phyloP scores from a whole-genome alignment of 1,140 invertebrate genomes.

The Macrotrachela quadricornifera region DNA sequence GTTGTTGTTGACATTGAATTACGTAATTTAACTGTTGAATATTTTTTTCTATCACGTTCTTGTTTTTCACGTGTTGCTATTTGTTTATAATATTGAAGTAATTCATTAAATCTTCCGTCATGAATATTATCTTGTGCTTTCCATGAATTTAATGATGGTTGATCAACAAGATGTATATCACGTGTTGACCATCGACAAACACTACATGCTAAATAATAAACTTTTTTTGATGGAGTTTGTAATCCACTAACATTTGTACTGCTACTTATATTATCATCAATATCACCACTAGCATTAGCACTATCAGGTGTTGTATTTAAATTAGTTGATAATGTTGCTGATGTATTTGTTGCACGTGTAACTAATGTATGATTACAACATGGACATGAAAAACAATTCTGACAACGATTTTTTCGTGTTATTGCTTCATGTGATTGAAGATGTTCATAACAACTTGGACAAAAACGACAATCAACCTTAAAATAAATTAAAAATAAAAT shows the following conservation, averaged over 20 bases:
- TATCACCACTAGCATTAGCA: neutral
- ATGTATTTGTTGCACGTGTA: conserved; percentile 39
- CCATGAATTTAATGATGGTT: conserved; percentile 48
- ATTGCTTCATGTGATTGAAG: conserved; percentile 77
- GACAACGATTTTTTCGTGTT: conserved; percentile 73
- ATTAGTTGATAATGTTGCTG: conserved; percentile 20
- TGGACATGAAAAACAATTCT: conserved; percentile 80
- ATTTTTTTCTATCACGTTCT: conserved; percentile 51
- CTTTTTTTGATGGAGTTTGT: conserved; percentile 46
- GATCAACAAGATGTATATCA: conserved; percentile 76
- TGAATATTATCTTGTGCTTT: conserved; percentile 59
- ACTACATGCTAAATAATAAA: conserved; percentile 79
- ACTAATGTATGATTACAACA: conserved; percentile 74
- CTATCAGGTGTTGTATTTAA: neutral
- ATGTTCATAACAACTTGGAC: conserved; percentile 82
- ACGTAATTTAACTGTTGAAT: conserved; percentile 11
- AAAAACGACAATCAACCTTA: conserved; percentile 11
- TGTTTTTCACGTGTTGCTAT: conserved; percentile 62
- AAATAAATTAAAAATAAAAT: neutral
- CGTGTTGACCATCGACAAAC: conserved; percentile 82
- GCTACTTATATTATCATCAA: neutral
- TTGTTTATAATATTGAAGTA: conserved; percentile 63
- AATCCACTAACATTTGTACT: conserved; percentile 41
- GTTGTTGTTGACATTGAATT: neutral
- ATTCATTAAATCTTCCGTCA: conserved; percentile 42